Evolutionary conservation across 2,113 vertebrate species (phyloP).

Genomic region (Ciconia stormi): DNA sequence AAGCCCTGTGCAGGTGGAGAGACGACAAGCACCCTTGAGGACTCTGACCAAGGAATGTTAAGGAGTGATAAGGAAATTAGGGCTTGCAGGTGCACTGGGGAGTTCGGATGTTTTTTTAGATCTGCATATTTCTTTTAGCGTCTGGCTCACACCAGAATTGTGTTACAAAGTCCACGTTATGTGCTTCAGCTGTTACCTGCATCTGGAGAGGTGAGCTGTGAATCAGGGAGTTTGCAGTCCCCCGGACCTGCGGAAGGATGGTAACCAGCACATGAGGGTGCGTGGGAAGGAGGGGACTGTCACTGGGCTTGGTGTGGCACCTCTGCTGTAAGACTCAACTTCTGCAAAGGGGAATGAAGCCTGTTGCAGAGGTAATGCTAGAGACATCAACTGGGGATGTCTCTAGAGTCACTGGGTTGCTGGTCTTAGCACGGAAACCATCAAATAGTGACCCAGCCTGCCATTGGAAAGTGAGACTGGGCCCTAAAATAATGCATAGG

Average conservation of each 20-base stretch:
- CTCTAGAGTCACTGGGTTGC: neutral
- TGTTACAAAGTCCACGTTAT: neutral
- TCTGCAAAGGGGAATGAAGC: neutral
- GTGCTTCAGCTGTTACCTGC: neutral
- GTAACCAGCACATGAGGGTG: rapidly evolving
- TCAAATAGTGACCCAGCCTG: neutral
- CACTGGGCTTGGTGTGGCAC: neutral
- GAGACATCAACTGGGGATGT: too few relatives aligned
- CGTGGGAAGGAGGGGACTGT: neutral
- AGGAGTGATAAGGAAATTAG: neutral
- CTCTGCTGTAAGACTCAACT: neutral
- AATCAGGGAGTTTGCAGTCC: neutral
- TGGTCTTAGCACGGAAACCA: neutral
- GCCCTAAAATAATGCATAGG: neutral
- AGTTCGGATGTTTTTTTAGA: neutral
- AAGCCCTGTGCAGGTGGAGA: constrained; percentile 4
- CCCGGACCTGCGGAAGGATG: rapidly evolving
- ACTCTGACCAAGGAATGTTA: constrained; percentile 5
- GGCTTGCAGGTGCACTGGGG: constrained; percentile 25
- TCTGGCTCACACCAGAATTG: constrained; percentile 35
- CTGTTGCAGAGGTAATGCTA: neutral
- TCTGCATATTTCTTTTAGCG: constrained; percentile 16
- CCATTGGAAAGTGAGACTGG: neutral
- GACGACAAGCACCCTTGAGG: neutral
- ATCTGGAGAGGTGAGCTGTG: neutral